Base-by-base conservation (phyloP, 2,797 vertebrate genomes). In the Melanogrammus aeglefinus region DNA sequence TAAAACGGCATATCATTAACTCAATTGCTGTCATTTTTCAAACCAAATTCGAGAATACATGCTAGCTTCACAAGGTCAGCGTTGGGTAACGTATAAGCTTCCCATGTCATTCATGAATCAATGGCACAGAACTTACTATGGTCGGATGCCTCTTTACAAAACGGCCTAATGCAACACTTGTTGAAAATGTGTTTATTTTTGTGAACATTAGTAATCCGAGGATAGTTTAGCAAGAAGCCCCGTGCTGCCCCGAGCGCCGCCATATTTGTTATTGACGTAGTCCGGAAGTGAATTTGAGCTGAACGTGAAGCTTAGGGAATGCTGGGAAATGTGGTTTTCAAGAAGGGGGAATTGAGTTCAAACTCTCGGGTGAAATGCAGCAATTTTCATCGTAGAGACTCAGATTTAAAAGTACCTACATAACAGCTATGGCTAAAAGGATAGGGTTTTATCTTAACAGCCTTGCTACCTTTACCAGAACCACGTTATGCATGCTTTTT, bases 51-150 rank as follows among this genome's bases (percentile, higher is more conserved):
- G 21, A n/a, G 51, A n/a, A 12, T 21, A 41, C 24, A 75, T 44
- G 73, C 6, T 70, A 71, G 51, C 39, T 79, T 77, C 63, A 78
- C 91, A 93, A 94, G 94, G 94, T 95, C 94, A 95, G 88, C 3
- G 69, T 41, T 41, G 9, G 0, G 31, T 39, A 2, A 16, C 0
- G 14, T 0, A 12, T 36, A 33, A 33, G 27, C 24, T 36, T 1
- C 12, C 0, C 2, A 0, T 0, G 57, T 21, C 1, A 1, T 27
- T 0, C 0, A 0, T 16, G 10, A 4, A 6, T 38, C 3, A 0
- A 31, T 0, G 9, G 0, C 0, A 1, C 36, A 13, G 14, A 72
- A 88, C 90, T 13, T 75, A 94, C 94, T 87, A 0, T 7, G 80
- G 1, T 84, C 79, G 1, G 63, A 33, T 24, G 86, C n/a, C 2